Evolutionary conservation across 2,113 vertebrate species (phyloP).

Genomic region (Alouatta palliata): DNA sequence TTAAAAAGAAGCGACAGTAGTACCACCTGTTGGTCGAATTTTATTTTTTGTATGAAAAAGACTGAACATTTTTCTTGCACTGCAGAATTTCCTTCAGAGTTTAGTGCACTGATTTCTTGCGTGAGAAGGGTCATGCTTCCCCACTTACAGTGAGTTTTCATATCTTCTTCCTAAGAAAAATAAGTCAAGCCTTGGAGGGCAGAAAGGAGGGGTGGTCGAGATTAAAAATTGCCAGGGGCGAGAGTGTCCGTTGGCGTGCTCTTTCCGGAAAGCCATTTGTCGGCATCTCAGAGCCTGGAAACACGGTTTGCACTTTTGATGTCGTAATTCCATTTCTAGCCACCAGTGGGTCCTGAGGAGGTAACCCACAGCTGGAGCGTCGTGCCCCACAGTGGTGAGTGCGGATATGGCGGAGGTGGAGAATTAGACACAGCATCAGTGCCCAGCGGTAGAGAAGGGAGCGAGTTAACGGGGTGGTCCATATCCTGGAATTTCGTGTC

Average conservation of each 20-base stretch:
- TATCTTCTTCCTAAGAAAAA: background rate
- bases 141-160: background rate
- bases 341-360: background rate
- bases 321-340: background rate
- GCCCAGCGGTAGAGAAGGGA: background rate
- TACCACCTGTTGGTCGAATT: rapidly evolving
- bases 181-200: background rate
- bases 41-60: background rate
- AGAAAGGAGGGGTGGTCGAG: background rate
- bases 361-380: rapidly evolving
- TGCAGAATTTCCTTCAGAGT: background rate
- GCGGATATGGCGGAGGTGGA: rapidly evolving
- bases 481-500: rapidly evolving
- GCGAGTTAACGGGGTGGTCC: background rate
- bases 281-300: background rate
- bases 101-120: background rate
- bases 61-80: rapidly evolving
- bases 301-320: background rate
- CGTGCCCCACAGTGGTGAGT: rapidly evolving
- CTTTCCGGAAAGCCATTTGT: background rate
- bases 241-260: rapidly evolving
- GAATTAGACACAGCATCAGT: rapidly evolving
- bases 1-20: no score
- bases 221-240: rapidly evolving
- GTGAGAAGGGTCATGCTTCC: background rate